These are phyloP conservation scores for Papilio glaucus DNA, from an alignment of 1,140 invertebrate genomes.

Conservation along the genomic window DNA sequence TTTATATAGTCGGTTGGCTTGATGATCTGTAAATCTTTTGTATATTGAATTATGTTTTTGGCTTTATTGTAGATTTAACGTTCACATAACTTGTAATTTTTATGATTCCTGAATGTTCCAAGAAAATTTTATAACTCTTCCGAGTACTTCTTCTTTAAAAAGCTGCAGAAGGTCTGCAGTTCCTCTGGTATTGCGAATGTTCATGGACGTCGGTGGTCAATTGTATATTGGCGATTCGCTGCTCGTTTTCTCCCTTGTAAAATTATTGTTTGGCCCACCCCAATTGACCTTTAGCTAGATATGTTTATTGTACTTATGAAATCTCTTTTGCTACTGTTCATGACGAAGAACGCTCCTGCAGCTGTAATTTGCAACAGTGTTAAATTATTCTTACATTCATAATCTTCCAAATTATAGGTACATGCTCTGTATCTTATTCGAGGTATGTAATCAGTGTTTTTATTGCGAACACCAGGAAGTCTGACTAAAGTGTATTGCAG, in stretches of 20 bases:
- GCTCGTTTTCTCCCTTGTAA: no score
- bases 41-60: slow-evolving; percentile 29
- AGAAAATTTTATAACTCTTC: neutral
- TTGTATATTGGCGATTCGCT: no score
- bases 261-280: no score
- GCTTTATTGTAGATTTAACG: neutral
- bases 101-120: neutral
- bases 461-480: slow-evolving; percentile 26
- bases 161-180: no score
- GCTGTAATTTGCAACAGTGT: slow-evolving; percentile 6
- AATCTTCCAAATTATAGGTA: slow-evolving; percentile 17
- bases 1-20: slow-evolving; percentile 15
- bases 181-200: no score
- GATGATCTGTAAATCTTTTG: slow-evolving; percentile 24
- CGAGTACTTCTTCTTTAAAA: no score
- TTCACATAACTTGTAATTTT: neutral
- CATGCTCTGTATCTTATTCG: neutral
- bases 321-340: neutral
- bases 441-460: slow-evolving; percentile 22
- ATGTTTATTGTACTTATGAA: neutral
- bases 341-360: neutral
- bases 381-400: slow-evolving; percentile 20
- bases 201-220: no score
- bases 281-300: no score
- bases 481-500: neutral